phyloP scores from a whole-genome alignment of 2,113 vertebrate species.

The Piaya cayana region DNA sequence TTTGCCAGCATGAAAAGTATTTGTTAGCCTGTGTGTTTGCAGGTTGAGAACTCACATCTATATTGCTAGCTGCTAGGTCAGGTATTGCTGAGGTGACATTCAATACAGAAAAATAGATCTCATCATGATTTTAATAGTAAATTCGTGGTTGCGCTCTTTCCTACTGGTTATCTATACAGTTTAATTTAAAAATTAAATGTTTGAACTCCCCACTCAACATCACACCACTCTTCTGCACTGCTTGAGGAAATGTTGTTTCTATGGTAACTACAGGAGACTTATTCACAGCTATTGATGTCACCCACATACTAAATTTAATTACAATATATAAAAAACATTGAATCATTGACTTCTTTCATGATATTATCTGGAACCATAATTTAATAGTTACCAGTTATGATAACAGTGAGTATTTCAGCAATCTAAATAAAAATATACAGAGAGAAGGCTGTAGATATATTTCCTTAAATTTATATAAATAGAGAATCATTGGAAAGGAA shows the following conservation, averaged over 20 bases:
- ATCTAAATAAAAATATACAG: neutral
- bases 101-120: neutral
- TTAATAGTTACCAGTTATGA: neutral
- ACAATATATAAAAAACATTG: slow-evolving; percentile 28
- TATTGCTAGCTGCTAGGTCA: neutral
- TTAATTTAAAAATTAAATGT: slow-evolving; percentile 70
- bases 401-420: slow-evolving; percentile 17
- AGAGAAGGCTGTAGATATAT: neutral
- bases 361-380: neutral
- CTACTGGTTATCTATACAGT: slow-evolving; percentile 14
- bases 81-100: neutral
- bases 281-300: slow-evolving; percentile 59
- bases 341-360: slow-evolving; percentile 34
- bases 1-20: neutral
- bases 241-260: slow-evolving; percentile 72
- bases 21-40: slow-evolving; percentile 19
- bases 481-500: neutral
- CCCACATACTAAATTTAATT: slow-evolving; percentile 54
- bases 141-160: neutral
- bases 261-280: slow-evolving; percentile 71
- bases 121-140: neutral
- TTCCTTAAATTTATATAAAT: neutral
- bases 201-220: slow-evolving; percentile 70
- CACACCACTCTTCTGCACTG: slow-evolving; percentile 52
- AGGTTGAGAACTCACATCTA: neutral